A percentile compares a stretch with the other conserved stretches of the same genome.
These are phyloP conservation scores for Platichthys stellatus DNA, from an alignment of 2,113 vertebrate species.

Conservation along the genomic window DNA sequence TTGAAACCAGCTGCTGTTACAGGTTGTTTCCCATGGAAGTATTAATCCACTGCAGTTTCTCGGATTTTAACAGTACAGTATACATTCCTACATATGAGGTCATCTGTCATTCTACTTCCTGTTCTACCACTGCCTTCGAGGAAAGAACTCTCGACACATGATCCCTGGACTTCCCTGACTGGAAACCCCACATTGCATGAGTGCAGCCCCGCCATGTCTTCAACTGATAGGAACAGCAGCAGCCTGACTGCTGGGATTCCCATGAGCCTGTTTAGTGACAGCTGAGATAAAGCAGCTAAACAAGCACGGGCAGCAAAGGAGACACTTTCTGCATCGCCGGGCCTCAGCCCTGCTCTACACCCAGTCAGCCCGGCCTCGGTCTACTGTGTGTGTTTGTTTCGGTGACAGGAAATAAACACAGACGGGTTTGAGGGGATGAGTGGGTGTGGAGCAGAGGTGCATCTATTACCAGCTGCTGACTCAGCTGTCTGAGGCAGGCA, in stretches of 20 bases:
- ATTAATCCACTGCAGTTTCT: neutral
- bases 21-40: too few relatives aligned
- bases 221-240: conserved; percentile 10
- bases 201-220: neutral
- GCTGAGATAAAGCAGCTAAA: conserved; percentile 34
- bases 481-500: conserved; percentile 70
- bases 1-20: neutral
- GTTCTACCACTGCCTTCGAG: neutral
- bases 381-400: conserved; percentile 23
- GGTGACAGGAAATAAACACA: conserved; percentile 49
- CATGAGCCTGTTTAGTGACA: conserved; percentile 18
- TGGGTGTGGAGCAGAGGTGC: conserved; percentile 46
- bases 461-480: conserved; percentile 73
- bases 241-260: conserved; percentile 15
- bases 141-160: neutral
- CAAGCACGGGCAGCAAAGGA: conserved; percentile 10
- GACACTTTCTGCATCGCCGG: conserved; percentile 9
- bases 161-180: conserved; percentile 48
- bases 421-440: conserved; percentile 35
- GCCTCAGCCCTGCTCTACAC: conserved; percentile 5
- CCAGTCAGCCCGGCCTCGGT: neutral
- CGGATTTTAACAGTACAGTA: neutral
- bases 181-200: conserved; percentile 29
- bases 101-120: conserved; percentile 11
- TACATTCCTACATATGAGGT: neutral